Evolutionary conservation across 2,888 invertebrate species (phyloP), one percentile per base, ranked within the genome.

Genomic region (Rhingia rostrata): DNA sequence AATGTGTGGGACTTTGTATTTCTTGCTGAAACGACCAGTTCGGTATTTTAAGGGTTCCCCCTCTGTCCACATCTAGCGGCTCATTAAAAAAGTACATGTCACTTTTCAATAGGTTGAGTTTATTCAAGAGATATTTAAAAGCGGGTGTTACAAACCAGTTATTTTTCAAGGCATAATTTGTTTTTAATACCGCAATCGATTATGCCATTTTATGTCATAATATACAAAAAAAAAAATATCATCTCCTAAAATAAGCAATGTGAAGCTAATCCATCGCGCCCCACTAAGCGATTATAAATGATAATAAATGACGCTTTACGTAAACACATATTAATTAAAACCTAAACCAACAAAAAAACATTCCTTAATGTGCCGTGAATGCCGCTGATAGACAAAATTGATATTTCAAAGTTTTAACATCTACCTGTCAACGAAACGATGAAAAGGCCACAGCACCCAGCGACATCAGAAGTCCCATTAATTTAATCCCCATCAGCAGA

Each of bases 381-480:
- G 37, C 6, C 43, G 35, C 33, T 49, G 14, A 64, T 43, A 58
- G 78, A 70, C 78, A 78, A 70, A 70, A 51, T 47, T 56, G 33
- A 53, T 12, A 70, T 45, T 79, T 51, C 14, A 64, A 66, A 66
- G 32, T 22, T 22, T 47, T 6, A n/a, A 45, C 64, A 33, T 58
- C 22, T 49, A 69, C 67, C 47, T 53, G 51, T 54, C 69, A 49
- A 10, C 33, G 3, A 54, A 33, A 49, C 30, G 30, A 10, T 30
- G 10, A 49, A 22, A 22, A 49, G 30, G 49, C 22, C 30, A 4
- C 53, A 53, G 33, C n/a, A 49, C 10, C 22, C 49, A 49, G 30
- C 49, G 49, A 22, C 49, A 49, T 61, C 64, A 72, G 60, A 32
- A 22, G 5, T 32, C 54, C 56, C 61, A 78, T 83, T 83, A 83